These are phyloP conservation scores for Siniperca chuatsi DNA, from an alignment of 2,113 vertebrate species.

Conservation along the genomic window DNA sequence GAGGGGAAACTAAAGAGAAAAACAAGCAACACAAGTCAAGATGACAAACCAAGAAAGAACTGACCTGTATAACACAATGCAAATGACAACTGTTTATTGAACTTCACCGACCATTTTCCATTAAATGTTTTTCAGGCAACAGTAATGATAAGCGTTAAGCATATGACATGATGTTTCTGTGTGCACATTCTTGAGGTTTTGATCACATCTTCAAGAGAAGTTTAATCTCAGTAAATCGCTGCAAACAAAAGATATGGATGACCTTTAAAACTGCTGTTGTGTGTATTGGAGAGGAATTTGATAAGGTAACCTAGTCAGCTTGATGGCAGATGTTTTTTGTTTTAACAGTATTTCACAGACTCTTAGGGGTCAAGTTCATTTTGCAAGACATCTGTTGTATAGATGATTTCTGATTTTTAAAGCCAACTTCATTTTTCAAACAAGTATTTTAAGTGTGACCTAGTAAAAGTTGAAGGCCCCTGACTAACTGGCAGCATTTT, in stretches of 20 bases:
- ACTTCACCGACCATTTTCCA: slow-evolving; percentile 5
- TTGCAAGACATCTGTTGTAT: background rate
- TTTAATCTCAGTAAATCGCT: slow-evolving; percentile 26
- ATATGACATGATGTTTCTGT: slow-evolving; percentile 11
- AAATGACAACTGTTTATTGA: slow-evolving; percentile 25
- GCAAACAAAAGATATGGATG: slow-evolving; percentile 15
- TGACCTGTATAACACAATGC: slow-evolving; percentile 24
- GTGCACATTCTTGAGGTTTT: slow-evolving; percentile 21
- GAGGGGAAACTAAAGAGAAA: background rate
- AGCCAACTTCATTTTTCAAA: slow-evolving; percentile 1
- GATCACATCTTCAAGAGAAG: slow-evolving; percentile 44
- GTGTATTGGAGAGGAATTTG: slow-evolving; percentile 3
- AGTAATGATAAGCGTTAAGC: background rate
- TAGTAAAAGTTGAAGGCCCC: background rate
- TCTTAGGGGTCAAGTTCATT: slow-evolving; percentile 9
- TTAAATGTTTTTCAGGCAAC: slow-evolving; percentile 25
- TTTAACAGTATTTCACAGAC: slow-evolving; percentile 27
- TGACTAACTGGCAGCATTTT: background rate
- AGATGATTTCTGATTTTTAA: background rate
- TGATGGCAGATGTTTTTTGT: slow-evolving; percentile 14
- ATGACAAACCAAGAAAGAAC: background rate
- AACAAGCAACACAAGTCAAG: slow-evolving; percentile 14
- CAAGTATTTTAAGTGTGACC: background rate
- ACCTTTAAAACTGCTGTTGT: slow-evolving; percentile 33
- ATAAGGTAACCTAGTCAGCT: background rate